These are phyloP conservation scores for Pygocentrus nattereri DNA, from an alignment of 2,797 vertebrate species.

Conservation along the genomic window DNA sequence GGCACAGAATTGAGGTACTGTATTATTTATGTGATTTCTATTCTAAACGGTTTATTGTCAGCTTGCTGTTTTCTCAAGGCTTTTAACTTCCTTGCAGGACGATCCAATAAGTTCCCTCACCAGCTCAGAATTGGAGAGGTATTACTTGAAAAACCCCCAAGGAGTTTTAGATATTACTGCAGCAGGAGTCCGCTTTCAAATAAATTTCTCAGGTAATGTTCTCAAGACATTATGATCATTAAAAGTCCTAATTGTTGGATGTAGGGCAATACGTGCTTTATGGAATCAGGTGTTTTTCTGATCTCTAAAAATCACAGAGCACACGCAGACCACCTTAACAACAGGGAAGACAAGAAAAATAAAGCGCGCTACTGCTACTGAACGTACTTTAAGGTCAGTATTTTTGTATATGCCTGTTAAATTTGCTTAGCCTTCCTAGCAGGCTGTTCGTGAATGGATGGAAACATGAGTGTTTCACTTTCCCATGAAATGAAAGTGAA, in stretches of 20 bases:
- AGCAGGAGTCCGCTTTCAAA: constrained; percentile 67
- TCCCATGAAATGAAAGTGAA: constrained; percentile 67
- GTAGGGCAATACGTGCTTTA: too few species aligned
- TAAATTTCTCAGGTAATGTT: constrained; percentile 84
- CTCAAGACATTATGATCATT: neutral
- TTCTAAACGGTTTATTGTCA: neutral
- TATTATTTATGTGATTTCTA: neutral
- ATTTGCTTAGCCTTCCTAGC: neutral
- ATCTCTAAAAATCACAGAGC: neutral
- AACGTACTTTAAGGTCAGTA: neutral
- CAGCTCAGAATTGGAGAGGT: constrained; percentile 82
- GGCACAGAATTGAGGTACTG: constrained; percentile 89
- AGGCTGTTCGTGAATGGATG: neutral
- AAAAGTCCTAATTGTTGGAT: neutral
- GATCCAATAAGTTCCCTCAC: constrained; percentile 74
- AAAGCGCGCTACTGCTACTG: constrained; percentile 21
- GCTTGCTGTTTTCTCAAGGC: neutral
- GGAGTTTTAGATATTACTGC: constrained; percentile 71
- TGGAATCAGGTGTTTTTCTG: neutral
- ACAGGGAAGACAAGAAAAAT: constrained; percentile 24
- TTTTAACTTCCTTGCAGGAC: constrained; percentile 58
- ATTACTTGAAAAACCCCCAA: constrained; percentile 75
- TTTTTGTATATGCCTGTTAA: too few species aligned
- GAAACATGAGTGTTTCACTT: neutral
- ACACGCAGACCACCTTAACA: neutral